phyloP scores from a whole-genome alignment of 2,113 vertebrate genomes.

The Parus major region DNA sequence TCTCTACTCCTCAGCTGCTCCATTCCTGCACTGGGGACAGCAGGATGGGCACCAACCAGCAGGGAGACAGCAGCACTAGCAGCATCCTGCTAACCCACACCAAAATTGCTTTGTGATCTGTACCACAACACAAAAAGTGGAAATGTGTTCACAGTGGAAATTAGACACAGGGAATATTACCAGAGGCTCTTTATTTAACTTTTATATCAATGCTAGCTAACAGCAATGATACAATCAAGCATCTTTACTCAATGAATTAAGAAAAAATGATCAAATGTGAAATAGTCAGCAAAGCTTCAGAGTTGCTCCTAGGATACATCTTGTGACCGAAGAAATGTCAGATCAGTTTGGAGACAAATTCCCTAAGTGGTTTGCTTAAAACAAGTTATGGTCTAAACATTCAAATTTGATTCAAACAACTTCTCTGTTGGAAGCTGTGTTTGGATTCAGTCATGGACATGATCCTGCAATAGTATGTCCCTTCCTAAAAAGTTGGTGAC shows the following conservation, averaged over 20 bases:
- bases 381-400: background rate
- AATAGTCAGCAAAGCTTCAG: background rate
- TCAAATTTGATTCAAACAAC: background rate
- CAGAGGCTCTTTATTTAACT: background rate
- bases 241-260: background rate
- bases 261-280: background rate
- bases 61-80: background rate
- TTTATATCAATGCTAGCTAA: background rate
- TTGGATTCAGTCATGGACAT: background rate
- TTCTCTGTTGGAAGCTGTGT: background rate
- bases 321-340: background rate
- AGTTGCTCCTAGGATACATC: background rate
- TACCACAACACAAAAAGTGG: background rate
- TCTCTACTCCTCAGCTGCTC: background rate
- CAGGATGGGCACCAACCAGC: background rate
- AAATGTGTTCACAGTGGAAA: background rate
- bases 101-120: background rate
- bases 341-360: background rate
- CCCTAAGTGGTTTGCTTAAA: background rate
- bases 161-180: background rate
- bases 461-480: accelerated
- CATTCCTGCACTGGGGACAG: background rate
- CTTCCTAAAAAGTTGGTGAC: background rate
- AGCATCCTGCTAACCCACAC: background rate
- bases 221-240: accelerated